A percentile compares a stretch with the other conserved stretches of the same genome.
Evolutionary conservation across 1,140 invertebrate species (phyloP).

Genomic region (Caenorhabditis briggsae): DNA sequence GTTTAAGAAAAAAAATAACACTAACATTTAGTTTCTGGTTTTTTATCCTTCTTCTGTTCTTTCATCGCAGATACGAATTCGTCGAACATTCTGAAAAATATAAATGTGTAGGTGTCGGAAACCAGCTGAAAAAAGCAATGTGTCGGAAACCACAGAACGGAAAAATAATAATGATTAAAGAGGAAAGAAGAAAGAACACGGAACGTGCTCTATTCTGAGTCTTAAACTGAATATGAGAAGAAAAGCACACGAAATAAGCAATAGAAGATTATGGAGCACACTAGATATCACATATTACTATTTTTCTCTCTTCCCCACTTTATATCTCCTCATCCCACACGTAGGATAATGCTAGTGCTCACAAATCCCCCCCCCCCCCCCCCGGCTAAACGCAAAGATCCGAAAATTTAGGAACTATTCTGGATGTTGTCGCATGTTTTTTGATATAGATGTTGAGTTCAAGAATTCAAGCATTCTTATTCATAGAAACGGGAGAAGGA

Average conservation of each 20-base stretch:
- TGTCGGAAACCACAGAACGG: neutral
- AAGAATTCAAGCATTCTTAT: neutral
- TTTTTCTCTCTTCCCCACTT: neutral
- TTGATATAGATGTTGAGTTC: neutral
- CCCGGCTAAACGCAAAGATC: neutral
- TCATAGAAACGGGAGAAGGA: neutral
- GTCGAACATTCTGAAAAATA: neutral
- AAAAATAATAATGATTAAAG: neutral
- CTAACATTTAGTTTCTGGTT: neutral
- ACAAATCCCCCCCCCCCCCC: too few relatives aligned
- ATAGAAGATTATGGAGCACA: slow-evolving; percentile 15
- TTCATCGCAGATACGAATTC: neutral
- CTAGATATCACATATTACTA: neutral
- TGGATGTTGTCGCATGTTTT: neutral
- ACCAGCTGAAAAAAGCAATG: neutral
- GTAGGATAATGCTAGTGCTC: neutral
- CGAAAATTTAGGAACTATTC: neutral
- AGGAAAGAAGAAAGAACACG: neutral
- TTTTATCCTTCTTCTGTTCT: neutral
- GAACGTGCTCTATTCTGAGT: slow-evolving; percentile 15
- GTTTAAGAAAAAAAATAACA: neutral
- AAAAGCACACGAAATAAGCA: neutral
- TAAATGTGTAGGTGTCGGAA: neutral
- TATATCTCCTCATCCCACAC: neutral
- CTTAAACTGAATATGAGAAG: neutral